A percentile compares a stretch with the other conserved stretches of the same genome.
These are phyloP conservation scores for Steinernema feltiae DNA, from an alignment of 1,140 invertebrate species.

Conservation along the genomic window DNA sequence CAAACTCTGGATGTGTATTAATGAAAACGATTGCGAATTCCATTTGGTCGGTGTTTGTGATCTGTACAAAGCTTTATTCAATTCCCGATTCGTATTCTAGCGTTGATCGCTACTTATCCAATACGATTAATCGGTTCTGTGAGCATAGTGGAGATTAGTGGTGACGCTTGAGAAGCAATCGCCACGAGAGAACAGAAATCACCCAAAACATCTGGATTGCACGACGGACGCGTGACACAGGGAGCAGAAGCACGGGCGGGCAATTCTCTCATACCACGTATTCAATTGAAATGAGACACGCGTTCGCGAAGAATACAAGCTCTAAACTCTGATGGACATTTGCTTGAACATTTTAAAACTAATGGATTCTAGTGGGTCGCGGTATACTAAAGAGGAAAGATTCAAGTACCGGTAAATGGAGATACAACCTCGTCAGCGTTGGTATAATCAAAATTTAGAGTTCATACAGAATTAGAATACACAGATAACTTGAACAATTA, in stretches of 20 bases:
- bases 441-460: neutral
- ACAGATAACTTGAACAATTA: neutral
- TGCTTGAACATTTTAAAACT: neutral
- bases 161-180: neutral
- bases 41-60: no score
- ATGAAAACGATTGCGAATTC: no score
- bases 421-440: constrained; percentile 10
- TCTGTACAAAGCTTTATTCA: constrained; percentile 11
- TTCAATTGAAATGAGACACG: neutral
- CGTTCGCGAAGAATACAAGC: neutral
- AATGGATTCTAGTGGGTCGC: neutral
- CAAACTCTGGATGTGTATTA: no score
- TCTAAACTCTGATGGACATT: neutral
- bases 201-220: neutral
- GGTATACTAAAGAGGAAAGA: neutral
- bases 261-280: neutral
- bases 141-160: constrained; percentile 1
- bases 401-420: constrained; percentile 13
- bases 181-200: neutral
- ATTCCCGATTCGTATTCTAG: neutral
- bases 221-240: neutral
- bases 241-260: neutral
- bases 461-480: neutral
- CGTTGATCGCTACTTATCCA: neutral
- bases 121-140: neutral